These are phyloP conservation scores for Aphaenogaster rudis DNA, from an alignment of 1,140 invertebrate genomes.

Conservation along the genomic window DNA sequence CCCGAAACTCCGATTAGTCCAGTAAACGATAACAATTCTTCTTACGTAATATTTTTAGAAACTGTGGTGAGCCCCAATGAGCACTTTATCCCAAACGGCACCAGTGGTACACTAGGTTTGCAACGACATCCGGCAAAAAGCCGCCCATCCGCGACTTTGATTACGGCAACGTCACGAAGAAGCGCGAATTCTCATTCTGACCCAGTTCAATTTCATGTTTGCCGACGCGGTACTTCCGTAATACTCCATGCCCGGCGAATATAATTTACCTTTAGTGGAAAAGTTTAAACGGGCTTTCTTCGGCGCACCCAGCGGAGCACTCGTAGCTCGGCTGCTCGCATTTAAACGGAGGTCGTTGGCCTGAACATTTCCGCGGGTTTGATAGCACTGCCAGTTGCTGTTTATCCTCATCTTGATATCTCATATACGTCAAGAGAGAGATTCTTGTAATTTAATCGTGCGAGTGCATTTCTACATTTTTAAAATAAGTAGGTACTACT, in stretches of 20 bases:
- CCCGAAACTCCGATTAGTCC: conserved; percentile 19
- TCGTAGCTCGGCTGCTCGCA: conserved; percentile 19
- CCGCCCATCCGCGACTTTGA: conserved; percentile 26
- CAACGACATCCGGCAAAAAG: conserved; percentile 30
- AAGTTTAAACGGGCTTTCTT: conserved; percentile 47
- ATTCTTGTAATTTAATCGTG: conserved; percentile 24
- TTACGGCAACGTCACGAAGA: conserved; percentile 11
- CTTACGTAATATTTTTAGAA: conserved; percentile 34
- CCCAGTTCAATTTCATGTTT: conserved; percentile 65
- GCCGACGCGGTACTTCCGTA: conserved; percentile 43
- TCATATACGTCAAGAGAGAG: conserved; percentile 1
- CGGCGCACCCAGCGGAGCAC: background rate
- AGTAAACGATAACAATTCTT: conserved; percentile 24
- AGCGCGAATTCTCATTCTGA: conserved; percentile 65
- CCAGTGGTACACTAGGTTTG: conserved; percentile 31
- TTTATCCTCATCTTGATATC: conserved; percentile 18
- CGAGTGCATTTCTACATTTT: background rate
- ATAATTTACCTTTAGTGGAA: conserved; percentile 50
- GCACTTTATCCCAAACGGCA: conserved; percentile 9
- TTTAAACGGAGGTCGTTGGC: conserved; percentile 56
- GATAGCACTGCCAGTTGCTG: conserved; percentile 25
- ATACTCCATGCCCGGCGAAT: conserved; percentile 19
- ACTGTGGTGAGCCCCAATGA: background rate
- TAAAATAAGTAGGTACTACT: background rate
- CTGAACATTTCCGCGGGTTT: conserved; percentile 39